Evolutionary conservation across 2,113 vertebrate genomes (phyloP), one percentile per base, ranked within the genome.

Genomic region (Pristiophorus japonicus): DNA sequence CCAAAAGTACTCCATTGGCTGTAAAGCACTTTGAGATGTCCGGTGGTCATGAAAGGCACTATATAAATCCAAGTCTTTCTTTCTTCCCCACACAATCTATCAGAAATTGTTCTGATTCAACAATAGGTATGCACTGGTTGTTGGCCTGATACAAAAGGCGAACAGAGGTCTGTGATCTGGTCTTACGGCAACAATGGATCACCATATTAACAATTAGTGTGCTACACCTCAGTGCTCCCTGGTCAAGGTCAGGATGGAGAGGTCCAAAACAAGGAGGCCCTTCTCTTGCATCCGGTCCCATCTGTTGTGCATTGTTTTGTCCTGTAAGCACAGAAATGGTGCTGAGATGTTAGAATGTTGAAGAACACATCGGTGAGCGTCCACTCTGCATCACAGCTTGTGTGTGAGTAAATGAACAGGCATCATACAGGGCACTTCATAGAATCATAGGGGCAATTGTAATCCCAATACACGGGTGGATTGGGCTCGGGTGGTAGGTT

Each of bases 61-160:
- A n/a, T n/a, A n/a, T n/a, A n/a, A n/a, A n/a, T n/a, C n/a, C n/a
- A n/a, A n/a, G n/a, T n/a, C n/a, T n/a, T n/a, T 97, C 96, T 97
- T 97, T 70, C 66, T 97, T 0, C 97, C 97, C 42, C 97, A 97
- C 0, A 97, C 97, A 0, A 27, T 97, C 96, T 97, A 97, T 4
- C 97, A 97, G 47, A 97, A 97, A 92, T 96, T 97, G 27, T 96
- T 97, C 96, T 96, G 96, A 63, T 97, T 96, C 8, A 96, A 97
- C 93, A 97, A 97, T 96, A 97, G 97, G 96, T 97, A 95, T 12
- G 65, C 4, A 63, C 7, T 47, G 38, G 22, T 27, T 59, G 10
- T 91, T 63, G 34, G 10, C 11, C 16, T 1, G 30, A 14, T 18
- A 91, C 11, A 91, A 91, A 59, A 51, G 11, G 20, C 34, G 4